These are phyloP conservation scores for Chaetura pelagica DNA, from an alignment of 2,113 vertebrate genomes.

Conservation along the genomic window DNA sequence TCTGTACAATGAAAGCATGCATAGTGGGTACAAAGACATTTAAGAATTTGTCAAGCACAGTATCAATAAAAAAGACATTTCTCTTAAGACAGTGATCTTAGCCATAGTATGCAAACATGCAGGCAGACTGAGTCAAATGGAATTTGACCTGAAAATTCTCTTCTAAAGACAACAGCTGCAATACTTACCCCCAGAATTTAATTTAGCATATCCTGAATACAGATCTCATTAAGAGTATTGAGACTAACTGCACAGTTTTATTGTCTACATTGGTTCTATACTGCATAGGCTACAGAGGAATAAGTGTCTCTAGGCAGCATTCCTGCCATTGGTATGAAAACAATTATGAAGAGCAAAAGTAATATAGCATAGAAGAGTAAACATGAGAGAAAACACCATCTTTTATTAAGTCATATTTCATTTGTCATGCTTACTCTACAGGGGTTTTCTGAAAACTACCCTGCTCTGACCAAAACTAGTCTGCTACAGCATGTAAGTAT, in stretches of 20 bases:
- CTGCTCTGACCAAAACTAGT: not conserved
- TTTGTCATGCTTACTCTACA: not conserved
- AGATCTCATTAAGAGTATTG: not conserved
- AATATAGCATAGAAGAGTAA: not conserved
- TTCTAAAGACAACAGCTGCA: not conserved
- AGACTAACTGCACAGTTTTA: not conserved
- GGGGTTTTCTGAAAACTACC: not conserved
- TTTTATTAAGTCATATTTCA: not conserved
- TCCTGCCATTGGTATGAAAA: not conserved
- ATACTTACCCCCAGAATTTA: not conserved
- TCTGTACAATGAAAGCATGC: rapidly evolving
- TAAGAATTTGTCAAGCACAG: too few species aligned
- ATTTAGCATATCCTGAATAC: not conserved
- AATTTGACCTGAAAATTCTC: not conserved
- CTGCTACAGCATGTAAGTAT: too few species aligned
- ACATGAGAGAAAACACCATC: not conserved
- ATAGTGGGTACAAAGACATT: too few species aligned
- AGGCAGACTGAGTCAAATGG: not conserved
- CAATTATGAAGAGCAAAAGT: not conserved
- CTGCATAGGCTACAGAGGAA: not conserved
- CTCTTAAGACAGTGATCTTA: not conserved
- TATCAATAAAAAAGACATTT: not conserved
- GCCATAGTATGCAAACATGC: not conserved
- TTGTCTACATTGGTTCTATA: not conserved
- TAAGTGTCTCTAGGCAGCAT: not conserved